Base-by-base conservation (phyloP, 2,113 vertebrate genomes). In the Nesoenas mayeri region DNA sequence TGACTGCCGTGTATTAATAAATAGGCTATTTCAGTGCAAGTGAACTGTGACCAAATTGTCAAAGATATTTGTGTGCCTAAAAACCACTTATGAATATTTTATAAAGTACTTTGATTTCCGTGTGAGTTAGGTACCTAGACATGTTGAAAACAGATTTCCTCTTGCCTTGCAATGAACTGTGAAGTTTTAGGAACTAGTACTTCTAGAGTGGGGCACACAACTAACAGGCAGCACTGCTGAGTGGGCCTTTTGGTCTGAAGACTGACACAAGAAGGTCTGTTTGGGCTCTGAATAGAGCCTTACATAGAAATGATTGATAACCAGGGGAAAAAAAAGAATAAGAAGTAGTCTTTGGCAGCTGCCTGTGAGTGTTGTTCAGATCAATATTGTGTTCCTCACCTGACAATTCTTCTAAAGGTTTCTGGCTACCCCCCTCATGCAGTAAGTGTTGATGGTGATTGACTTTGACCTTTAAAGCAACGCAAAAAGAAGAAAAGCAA, bases 371-470 rank as follows among this genome's bases (percentile, higher is more conserved):
- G 36, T 53, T 79, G 16, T 38, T 69, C 6, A 54, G 84, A 89
- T 95, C 91, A 77, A 69, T 92, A 61, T 79, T 91, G n/a, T 44
- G 28, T 89, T 91, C 70, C 62, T 92, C 53, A 89, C 58, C 40
- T 89, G 78, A 50, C 81, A 72, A 53, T 88, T 81, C 73, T 73
- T 51, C 62, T 79, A 81, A 86, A 90, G 65, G 26, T 47, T 94
- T 81, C 65, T 78, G 56, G 15, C 82, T 73, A 20, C 6, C n/a
- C 50, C 50, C 29, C 40, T 4, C 26, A 17, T 78, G 51, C 61
- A 67, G 24, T 65, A 67, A 88, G 6, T 54, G 48, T 85, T 93
- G 71, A 88, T 93, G 60, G 16, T 78, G 72, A 91, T 91, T 91
- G 85, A 75, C 69, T 86, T 54, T 95, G 88, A 91, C 86, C 47